These are phyloP conservation scores for Tinea pellionella DNA, from an alignment of 2,888 invertebrate species.

Conservation along the genomic window DNA sequence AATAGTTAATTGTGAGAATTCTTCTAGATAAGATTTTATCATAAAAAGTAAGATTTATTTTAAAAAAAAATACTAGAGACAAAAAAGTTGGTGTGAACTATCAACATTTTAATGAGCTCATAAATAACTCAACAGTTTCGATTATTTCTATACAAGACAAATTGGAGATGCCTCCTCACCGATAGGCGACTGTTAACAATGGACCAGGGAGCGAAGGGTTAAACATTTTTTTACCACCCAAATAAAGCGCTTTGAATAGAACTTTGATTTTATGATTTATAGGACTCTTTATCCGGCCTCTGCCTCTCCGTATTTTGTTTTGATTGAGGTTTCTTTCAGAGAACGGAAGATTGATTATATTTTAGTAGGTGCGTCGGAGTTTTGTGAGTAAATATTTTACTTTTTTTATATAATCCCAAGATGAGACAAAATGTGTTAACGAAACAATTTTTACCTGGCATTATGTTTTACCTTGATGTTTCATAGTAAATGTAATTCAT, in stretches of 20 bases:
- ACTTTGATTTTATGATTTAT: slow-evolving; percentile 69
- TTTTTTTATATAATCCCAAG: background rate
- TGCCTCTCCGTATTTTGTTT: slow-evolving; percentile 62
- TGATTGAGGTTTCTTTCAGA: slow-evolving; percentile 65
- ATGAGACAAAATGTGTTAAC: slow-evolving; percentile 26
- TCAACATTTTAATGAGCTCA: slow-evolving; percentile 59
- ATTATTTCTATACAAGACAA: slow-evolving; percentile 58
- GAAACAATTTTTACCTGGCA: slow-evolving; percentile 20
- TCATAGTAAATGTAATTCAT: background rate
- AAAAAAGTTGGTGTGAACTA: slow-evolving; percentile 38
- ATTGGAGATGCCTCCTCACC: slow-evolving; percentile 55
- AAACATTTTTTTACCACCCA: slow-evolving; percentile 45
- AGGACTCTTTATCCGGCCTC: slow-evolving; percentile 56
- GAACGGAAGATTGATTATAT: slow-evolving; percentile 64
- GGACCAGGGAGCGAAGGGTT: slow-evolving; percentile 41
- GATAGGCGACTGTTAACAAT: slow-evolving; percentile 39
- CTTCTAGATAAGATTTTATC: background rate
- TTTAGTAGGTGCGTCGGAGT: slow-evolving; percentile 47
- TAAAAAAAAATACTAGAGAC: background rate
- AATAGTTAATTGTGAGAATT: background rate
- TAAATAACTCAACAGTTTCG: slow-evolving; percentile 52
- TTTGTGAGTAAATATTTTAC: slow-evolving; percentile 54
- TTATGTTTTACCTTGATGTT: background rate
- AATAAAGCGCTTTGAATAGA: slow-evolving; percentile 60
- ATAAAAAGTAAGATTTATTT: background rate